Conservation (phyloP, 2,888 invertebrate species). For the Pyralis farinalis region DNA sequence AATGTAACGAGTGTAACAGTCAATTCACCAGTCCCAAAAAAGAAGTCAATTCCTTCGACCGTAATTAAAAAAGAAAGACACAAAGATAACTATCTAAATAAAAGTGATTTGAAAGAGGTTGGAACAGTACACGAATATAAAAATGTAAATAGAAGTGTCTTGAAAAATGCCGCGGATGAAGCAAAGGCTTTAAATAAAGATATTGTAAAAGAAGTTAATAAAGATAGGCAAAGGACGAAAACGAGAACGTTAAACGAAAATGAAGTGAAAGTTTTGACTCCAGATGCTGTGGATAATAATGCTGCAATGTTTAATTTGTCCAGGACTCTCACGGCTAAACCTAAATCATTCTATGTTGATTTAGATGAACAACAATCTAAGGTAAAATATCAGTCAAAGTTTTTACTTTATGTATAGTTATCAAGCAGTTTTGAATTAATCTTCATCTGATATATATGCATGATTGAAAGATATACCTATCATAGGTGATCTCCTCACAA, state of each 20-base stretch:
- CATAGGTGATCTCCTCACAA: too few species aligned
- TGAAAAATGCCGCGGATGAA: neutral
- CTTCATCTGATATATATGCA: too few species aligned
- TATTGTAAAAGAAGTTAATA: slow-evolving; percentile 12
- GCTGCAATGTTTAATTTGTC: slow-evolving; percentile 54
- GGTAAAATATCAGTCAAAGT: too few species aligned
- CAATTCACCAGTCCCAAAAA: slow-evolving; percentile 53
- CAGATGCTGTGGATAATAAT: slow-evolving; percentile 56
- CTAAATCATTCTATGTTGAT: slow-evolving; percentile 65
- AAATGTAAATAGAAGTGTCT: too few species aligned
- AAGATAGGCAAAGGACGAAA: slow-evolving; percentile 49
- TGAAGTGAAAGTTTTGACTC: slow-evolving; percentile 61
- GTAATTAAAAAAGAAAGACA: slow-evolving; percentile 15
- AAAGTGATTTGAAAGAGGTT: slow-evolving; percentile 1
- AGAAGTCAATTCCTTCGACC: slow-evolving; percentile 37
- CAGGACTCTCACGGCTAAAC: slow-evolving; percentile 46
- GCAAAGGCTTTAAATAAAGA: slow-evolving; percentile 10
- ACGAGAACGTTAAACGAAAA: slow-evolving; percentile 66
- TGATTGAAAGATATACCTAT: too few species aligned
- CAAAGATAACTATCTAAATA: neutral
- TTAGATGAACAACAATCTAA: slow-evolving; percentile 39
- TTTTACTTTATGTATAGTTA: too few species aligned
- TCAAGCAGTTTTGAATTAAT: too few species aligned
- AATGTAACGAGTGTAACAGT: slow-evolving; percentile 32
- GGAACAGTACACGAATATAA: too few species aligned